Evolutionary conservation across 2,113 vertebrate species (phyloP).

Genomic region (Ochotona curzoniae): DNA sequence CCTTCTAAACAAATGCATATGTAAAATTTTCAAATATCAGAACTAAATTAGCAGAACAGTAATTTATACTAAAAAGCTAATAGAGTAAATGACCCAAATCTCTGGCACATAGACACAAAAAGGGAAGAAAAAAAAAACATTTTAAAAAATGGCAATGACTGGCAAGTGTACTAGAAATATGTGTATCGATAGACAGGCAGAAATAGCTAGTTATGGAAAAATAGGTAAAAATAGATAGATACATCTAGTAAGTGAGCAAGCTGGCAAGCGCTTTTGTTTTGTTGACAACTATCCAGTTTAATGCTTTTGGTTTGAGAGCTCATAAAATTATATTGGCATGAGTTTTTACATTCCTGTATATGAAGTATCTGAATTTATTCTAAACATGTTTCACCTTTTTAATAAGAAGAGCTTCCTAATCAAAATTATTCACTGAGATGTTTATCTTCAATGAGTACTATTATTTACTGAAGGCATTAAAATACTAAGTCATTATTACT

Average conservation of each 20-base stretch:
- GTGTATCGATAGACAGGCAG: no score
- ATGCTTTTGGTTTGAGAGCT: not conserved
- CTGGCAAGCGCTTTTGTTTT: not conserved
- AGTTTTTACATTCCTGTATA: not conserved
- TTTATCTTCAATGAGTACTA: not conserved
- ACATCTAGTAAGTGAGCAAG: not conserved
- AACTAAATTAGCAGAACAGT: not conserved
- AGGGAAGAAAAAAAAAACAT: not conserved
- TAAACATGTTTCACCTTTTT: not conserved
- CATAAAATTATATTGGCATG: not conserved
- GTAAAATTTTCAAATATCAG: not conserved
- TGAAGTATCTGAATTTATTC: not conserved
- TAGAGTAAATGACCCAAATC: not conserved
- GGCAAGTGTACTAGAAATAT: not conserved
- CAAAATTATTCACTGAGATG: not conserved
- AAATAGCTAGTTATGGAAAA: no score
- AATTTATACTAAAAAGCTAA: not conserved
- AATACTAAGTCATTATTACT: not conserved
- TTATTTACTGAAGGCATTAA: conserved; percentile 20
- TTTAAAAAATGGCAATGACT: not conserved
- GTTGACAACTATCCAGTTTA: not conserved
- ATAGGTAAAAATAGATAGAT: no score
- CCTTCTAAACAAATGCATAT: no score
- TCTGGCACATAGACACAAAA: not conserved
- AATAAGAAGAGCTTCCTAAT: not conserved